These are phyloP conservation scores for Cygnus atratus DNA, from an alignment of 2,113 vertebrate genomes.

Conservation along the genomic window DNA sequence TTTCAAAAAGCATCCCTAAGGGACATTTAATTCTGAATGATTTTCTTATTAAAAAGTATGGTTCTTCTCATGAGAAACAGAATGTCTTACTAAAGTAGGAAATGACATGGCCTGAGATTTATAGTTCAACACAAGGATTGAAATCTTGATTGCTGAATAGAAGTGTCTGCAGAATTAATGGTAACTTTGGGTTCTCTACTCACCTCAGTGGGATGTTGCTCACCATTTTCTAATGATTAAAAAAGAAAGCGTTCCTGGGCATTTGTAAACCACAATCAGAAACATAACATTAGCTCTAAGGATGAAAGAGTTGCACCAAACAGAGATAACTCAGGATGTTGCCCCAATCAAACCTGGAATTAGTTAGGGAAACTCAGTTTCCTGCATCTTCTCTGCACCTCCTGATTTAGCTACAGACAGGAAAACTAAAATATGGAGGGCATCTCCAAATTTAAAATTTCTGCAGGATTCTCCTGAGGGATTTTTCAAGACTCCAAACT, in stretches of 20 bases:
- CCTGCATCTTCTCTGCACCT: neutral
- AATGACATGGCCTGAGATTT: conserved; percentile 22
- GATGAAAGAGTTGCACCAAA: neutral
- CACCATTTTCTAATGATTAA: conserved; percentile 8
- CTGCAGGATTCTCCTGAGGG: neutral
- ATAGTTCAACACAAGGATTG: neutral
- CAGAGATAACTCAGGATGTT: neutral
- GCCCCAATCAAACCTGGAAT: neutral
- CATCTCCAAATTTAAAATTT: neutral
- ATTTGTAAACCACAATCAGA: conserved; percentile 12
- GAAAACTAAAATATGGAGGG: neutral
- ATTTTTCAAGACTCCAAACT: neutral
- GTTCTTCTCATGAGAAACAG: conserved; percentile 34
- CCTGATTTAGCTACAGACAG: neutral
- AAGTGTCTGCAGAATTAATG: neutral
- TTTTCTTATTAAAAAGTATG: conserved; percentile 40
- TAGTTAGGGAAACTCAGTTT: neutral
- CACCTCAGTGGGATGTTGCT: neutral
- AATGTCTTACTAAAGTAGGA: conserved; percentile 8
- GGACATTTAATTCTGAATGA: conserved; percentile 37
- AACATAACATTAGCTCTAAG: neutral
- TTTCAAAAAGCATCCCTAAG: neutral
- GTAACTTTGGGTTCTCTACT: neutral
- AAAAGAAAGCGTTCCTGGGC: neutral
- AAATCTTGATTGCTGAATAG: conserved; percentile 3